These are phyloP conservation scores for Ormyrus thymus DNA, from an alignment of 2,888 invertebrate species.

Conservation along the genomic window DNA sequence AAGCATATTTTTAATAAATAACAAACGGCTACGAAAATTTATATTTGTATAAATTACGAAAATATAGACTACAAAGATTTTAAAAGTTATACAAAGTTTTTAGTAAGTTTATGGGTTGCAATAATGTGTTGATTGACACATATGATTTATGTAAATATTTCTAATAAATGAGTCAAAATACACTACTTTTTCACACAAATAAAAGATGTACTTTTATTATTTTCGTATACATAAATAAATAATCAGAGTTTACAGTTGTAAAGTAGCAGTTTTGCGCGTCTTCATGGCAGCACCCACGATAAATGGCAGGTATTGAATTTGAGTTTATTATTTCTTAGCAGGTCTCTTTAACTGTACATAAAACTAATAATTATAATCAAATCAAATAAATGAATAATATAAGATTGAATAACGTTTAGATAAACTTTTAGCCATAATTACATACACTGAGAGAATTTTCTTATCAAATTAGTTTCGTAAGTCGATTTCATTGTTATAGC, in stretches of 20 bases:
- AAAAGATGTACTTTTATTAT: constrained; percentile 18
- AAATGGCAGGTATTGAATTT: constrained; percentile 23
- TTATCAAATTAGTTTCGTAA: too few relatives aligned
- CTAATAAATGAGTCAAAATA: constrained; percentile 34
- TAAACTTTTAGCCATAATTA: background rate
- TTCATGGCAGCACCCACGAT: constrained; percentile 40
- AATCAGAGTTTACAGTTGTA: constrained; percentile 20
- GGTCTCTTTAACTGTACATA: too few relatives aligned
- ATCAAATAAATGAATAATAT: too few relatives aligned
- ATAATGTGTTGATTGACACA: constrained; percentile 11
- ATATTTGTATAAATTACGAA: constrained; percentile 22
- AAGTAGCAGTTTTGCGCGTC: constrained; percentile 17
- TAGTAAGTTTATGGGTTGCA: constrained; percentile 20
- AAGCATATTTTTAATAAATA: constrained; percentile 48
- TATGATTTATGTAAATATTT: constrained; percentile 46
- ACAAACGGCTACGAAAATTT: constrained; percentile 9
- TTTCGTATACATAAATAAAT: constrained; percentile 32
- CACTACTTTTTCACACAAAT: constrained; percentile 49
- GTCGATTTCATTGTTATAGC: too few relatives aligned
- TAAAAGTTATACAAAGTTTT: background rate
- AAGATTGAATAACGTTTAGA: too few relatives aligned
- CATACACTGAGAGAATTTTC: constrained; percentile 36
- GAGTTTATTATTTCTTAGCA: background rate
- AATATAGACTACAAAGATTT: background rate
- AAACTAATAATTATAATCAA: too few relatives aligned